Evolutionary conservation across 2,888 invertebrate genomes (phyloP).

Genomic region (Hermodice carunculata): DNA sequence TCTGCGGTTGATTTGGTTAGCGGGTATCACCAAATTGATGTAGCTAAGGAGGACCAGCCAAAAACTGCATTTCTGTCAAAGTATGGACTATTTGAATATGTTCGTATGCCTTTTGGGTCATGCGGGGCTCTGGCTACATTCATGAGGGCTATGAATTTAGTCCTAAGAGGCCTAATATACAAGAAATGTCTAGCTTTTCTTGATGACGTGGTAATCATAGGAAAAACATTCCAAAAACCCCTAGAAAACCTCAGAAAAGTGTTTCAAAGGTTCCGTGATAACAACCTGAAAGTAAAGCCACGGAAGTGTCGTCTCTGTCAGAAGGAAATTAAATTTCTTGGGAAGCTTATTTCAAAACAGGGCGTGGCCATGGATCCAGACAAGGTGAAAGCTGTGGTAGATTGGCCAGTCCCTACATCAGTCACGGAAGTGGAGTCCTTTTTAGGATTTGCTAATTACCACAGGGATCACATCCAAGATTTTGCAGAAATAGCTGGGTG

Average conservation of each 20-base stretch:
- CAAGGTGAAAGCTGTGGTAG: neutral
- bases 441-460: no score
- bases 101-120: conserved; percentile 4
- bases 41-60: neutral
- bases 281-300: conserved; percentile 9
- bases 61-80: conserved; percentile 6
- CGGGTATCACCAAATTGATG: neutral
- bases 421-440: no score
- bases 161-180: neutral
- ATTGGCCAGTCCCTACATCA: conserved; percentile 1
- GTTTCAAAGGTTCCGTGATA: neutral
- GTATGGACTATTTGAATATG: neutral
- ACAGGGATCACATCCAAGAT: no score
- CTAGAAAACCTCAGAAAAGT: neutral
- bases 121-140: neutral
- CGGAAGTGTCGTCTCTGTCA: conserved; percentile 8
- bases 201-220: conserved; percentile 5
- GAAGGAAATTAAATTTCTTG: conserved; percentile 3
- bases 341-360: neutral
- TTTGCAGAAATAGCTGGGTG: no score
- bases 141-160: neutral
- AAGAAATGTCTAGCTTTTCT: neutral
- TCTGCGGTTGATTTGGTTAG: neutral
- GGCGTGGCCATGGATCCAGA: neutral
- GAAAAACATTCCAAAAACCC: neutral